These are phyloP conservation scores for Adelosebastes latens DNA, from an alignment of 2,797 vertebrate genomes.

Conservation along the genomic window DNA sequence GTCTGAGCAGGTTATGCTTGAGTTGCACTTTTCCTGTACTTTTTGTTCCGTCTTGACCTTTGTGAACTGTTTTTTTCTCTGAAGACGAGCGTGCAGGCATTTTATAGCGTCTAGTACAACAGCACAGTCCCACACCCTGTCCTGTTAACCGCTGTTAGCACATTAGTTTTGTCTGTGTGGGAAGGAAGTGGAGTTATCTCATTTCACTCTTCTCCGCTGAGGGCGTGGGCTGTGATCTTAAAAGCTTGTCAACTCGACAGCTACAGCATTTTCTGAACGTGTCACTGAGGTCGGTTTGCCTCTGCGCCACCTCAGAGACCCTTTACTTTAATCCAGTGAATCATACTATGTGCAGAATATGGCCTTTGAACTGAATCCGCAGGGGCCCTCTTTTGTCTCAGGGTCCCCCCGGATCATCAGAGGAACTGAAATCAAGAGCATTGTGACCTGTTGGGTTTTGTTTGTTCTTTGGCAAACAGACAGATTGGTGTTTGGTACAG, in stretches of 20 bases:
- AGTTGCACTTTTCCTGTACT: slow-evolving; percentile 34
- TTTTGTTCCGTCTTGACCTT: slow-evolving; percentile 20
- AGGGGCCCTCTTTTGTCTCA: slow-evolving; percentile 34
- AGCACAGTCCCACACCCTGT: slow-evolving; percentile 50
- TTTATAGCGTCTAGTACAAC: slow-evolving; percentile 16
- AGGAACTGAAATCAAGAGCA: slow-evolving; percentile 50
- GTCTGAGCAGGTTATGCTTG: slow-evolving; percentile 38
- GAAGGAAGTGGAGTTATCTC: slow-evolving; percentile 67
- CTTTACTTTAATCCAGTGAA: slow-evolving; percentile 13
- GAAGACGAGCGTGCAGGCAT: slow-evolving; percentile 9
- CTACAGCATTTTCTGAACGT: slow-evolving; percentile 31
- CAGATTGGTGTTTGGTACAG: slow-evolving; percentile 3
- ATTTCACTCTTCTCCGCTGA: slow-evolving; percentile 36
- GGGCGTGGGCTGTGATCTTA: slow-evolving; percentile 25
- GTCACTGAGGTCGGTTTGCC: slow-evolving; percentile 32
- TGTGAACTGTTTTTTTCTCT: slow-evolving; percentile 15
- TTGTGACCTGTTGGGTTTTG: slow-evolving; percentile 32
- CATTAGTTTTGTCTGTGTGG: slow-evolving; percentile 53
- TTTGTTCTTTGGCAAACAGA: slow-evolving; percentile 33
- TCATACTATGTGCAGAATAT: slow-evolving; percentile 16
- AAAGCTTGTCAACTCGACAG: slow-evolving; percentile 19
- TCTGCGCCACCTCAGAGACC: not conserved
- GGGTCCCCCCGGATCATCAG: slow-evolving; percentile 31
- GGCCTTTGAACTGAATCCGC: slow-evolving; percentile 50
- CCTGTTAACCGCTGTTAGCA: slow-evolving; percentile 45